A percentile compares a stretch with the other conserved stretches of the same genome.
Conservation (phyloP, 1,140 invertebrate species). For the Diorhabda sublineata region DNA sequence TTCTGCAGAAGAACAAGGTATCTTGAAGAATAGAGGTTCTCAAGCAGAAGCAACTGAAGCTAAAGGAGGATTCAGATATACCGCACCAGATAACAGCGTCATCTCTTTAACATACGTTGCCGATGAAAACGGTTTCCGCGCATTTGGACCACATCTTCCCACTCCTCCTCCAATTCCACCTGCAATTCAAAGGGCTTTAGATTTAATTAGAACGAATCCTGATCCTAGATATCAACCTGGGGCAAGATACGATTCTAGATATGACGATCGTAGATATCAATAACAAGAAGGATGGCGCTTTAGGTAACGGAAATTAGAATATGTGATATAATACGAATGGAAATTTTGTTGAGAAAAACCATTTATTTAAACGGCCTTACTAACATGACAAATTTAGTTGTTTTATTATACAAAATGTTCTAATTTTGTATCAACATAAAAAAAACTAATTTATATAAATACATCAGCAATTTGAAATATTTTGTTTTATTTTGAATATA, state of each 20-base stretch:
- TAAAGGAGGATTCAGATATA: conserved; percentile 21
- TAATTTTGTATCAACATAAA: no score
- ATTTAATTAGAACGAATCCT: conserved; percentile 10
- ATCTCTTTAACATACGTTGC: conserved; percentile 58
- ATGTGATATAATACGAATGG: no score
- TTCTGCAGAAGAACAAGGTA: conserved; percentile 21
- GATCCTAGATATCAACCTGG: conserved; percentile 13
- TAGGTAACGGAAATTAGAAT: no score
- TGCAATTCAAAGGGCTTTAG: conserved; percentile 14
- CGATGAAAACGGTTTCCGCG: conserved; percentile 79
- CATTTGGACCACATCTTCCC: conserved; percentile 74
- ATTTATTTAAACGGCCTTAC: no score
- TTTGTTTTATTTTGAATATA: no score
- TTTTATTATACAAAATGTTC: no score
- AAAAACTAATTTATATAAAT: no score
- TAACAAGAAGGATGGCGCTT: no score
- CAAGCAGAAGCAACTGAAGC: conserved; percentile 22
- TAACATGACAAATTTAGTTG: no score
- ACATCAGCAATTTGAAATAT: no score
- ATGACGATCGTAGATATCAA: neutral
- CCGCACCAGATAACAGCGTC: conserved; percentile 18
- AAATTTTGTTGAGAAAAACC: no score
- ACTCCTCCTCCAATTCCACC: conserved; percentile 68
- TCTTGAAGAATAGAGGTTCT: conserved; percentile 11
- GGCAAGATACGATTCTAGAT: neutral